Evolutionary conservation across 2,888 invertebrate genomes (phyloP).

Genomic region (Melinopterus prodromus): DNA sequence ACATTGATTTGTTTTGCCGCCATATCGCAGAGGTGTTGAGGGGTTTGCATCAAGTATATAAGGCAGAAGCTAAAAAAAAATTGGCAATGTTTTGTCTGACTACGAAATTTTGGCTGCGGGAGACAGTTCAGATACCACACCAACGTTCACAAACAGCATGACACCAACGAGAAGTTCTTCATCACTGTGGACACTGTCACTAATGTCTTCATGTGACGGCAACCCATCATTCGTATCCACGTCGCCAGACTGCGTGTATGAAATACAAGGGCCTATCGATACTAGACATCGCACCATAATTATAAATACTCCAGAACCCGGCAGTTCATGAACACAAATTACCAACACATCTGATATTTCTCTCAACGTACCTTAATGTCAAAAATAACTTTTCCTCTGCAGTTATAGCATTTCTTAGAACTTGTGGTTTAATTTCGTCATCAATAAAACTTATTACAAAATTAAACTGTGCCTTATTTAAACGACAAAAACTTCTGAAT

Average conservation of each 20-base stretch:
- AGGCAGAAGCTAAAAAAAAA: slow-evolving; percentile 24
- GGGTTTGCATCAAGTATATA: slow-evolving; percentile 20
- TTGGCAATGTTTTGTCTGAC: no score
- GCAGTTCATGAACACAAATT: background rate
- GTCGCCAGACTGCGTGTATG: slow-evolving; percentile 17
- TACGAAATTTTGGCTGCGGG: slow-evolving; percentile 30
- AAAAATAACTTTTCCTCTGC: slow-evolving; percentile 24
- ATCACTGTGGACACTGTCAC: slow-evolving; percentile 19
- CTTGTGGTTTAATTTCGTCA: slow-evolving; percentile 27
- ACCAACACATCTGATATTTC: background rate
- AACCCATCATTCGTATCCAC: slow-evolving; percentile 20
- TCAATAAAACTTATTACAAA: slow-evolving; percentile 28
- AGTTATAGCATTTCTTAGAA: slow-evolving; percentile 15
- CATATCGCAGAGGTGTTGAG: slow-evolving; percentile 30
- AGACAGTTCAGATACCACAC: slow-evolving; percentile 19
- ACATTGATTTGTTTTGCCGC: slow-evolving; percentile 28
- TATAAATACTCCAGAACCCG: slow-evolving; percentile 22
- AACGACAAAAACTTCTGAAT: slow-evolving; percentile 27
- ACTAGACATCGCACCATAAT: slow-evolving; percentile 18
- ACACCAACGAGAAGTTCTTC: slow-evolving; percentile 18
- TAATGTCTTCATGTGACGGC: slow-evolving; percentile 6
- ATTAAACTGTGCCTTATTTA: slow-evolving; percentile 26
- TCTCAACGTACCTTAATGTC: slow-evolving; percentile 19
- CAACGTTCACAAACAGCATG: slow-evolving; percentile 20
- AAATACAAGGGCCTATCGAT: slow-evolving; percentile 20